These are phyloP conservation scores for Oriolus oriolus DNA, from an alignment of 2,113 vertebrate genomes.

Conservation along the genomic window DNA sequence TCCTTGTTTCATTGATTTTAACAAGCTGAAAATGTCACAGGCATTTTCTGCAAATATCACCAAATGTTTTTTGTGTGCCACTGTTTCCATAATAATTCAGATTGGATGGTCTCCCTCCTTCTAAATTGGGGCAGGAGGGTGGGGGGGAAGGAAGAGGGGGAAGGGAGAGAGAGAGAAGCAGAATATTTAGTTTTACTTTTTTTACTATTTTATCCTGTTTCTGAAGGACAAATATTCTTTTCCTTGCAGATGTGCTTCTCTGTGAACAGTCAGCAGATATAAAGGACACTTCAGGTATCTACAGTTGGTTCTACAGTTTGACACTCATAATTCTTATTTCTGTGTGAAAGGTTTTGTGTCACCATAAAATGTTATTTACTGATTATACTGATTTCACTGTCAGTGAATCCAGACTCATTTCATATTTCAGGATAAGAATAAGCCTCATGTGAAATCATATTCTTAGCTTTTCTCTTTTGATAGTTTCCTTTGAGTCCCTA, in stretches of 20 bases:
- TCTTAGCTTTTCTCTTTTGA: background rate
- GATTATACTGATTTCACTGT: background rate
- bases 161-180: background rate
- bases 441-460: background rate
- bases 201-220: background rate
- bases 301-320: background rate
- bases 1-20: conserved; percentile 40
- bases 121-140: accelerated
- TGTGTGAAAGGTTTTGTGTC: background rate
- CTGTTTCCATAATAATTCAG: conserved; percentile 16
- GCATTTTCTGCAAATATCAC: conserved; percentile 50
- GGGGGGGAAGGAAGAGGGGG: accelerated
- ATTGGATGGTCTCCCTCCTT: background rate
- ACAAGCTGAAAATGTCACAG: conserved; percentile 53
- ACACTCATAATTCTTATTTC: background rate
- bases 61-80: background rate
- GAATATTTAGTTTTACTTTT: background rate
- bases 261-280: background rate
- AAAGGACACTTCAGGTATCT: background rate
- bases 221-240: background rate
- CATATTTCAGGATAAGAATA: background rate
- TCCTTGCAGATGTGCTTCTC: background rate
- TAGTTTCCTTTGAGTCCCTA: background rate
- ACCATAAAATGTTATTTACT: background rate
- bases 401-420: background rate